Conservation (phyloP, 2,888 invertebrate genomes). For the Clivina fossor region DNA sequence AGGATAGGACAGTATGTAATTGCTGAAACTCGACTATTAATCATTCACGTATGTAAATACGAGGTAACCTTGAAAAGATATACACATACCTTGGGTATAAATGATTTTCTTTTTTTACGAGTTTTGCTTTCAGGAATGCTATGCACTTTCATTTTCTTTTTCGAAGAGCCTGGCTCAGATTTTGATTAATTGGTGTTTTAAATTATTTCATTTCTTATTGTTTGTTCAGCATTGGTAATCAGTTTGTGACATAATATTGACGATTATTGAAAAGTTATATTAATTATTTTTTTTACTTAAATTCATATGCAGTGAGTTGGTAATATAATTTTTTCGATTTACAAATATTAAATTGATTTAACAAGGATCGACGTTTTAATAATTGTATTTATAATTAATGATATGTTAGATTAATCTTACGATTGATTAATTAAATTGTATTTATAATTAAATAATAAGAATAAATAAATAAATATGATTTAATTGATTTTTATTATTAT, state of each 20-base stretch:
- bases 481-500: too few relatives aligned
- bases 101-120: too few relatives aligned
- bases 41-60: conserved; percentile 23
- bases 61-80: conserved; percentile 8
- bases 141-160: conserved; percentile 4
- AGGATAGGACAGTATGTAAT: conserved; percentile 9
- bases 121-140: too few relatives aligned
- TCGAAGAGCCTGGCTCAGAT: background rate
- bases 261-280: background rate
- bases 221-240: background rate
- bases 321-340: background rate
- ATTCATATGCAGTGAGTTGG: background rate
- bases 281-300: background rate
- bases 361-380: too few relatives aligned
- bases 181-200: conserved; percentile 1
- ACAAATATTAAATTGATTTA: background rate
- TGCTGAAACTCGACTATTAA: conserved; percentile 19
- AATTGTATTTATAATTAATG: too few relatives aligned
- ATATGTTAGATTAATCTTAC: too few relatives aligned
- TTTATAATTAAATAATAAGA: too few relatives aligned
- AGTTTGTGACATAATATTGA: background rate
- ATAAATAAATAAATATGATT: too few relatives aligned
- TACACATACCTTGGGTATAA: background rate
- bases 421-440: too few relatives aligned
- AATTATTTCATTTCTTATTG: background rate